Conservation (phyloP, 1,140 invertebrate species). For the Belonocnema kinseyi region DNA sequence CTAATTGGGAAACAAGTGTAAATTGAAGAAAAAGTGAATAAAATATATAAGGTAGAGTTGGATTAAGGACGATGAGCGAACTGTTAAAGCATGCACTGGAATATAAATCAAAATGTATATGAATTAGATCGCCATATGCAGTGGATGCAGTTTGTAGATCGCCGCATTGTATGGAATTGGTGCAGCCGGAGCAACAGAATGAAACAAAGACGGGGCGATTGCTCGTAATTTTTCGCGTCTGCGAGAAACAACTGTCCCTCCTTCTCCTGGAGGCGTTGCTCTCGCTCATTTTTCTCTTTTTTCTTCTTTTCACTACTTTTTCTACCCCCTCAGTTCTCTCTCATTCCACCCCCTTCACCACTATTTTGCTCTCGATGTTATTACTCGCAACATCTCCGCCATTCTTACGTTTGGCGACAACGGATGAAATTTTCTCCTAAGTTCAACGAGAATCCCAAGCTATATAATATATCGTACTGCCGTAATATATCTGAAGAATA, state of each 20-base stretch:
- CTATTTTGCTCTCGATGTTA: conserved; percentile 31
- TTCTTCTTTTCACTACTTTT: neutral
- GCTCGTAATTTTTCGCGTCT: conserved; percentile 30
- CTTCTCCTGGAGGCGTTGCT: conserved; percentile 8
- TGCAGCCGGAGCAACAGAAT: conserved; percentile 30
- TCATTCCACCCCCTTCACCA: neutral
- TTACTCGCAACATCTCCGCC: conserved; percentile 16
- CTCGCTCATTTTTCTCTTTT: neutral
- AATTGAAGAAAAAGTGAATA: neutral
- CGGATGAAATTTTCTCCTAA: conserved; percentile 21
- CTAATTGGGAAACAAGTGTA: too few relatives aligned
- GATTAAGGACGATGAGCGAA: neutral
- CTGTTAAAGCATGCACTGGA: neutral
- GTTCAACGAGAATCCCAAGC: conserved; percentile 24
- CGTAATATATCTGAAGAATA: conserved; percentile 24
- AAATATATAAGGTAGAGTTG: neutral
- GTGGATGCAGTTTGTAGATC: conserved; percentile 27
- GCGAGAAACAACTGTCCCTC: conserved; percentile 15
- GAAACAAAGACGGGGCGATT: conserved; percentile 26
- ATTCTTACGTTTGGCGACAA: conserved; percentile 13
- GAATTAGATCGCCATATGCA: neutral
- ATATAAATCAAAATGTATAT: conserved; percentile 4
- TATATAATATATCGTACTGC: conserved; percentile 17
- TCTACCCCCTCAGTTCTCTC: conserved; percentile 3
- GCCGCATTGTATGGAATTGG: conserved; percentile 17